Percentiles rank a stretch among this genome's conserved stretches.
Conservation (phyloP, 1,140 invertebrate genomes). For the Acromyrmex heyeri region DNA sequence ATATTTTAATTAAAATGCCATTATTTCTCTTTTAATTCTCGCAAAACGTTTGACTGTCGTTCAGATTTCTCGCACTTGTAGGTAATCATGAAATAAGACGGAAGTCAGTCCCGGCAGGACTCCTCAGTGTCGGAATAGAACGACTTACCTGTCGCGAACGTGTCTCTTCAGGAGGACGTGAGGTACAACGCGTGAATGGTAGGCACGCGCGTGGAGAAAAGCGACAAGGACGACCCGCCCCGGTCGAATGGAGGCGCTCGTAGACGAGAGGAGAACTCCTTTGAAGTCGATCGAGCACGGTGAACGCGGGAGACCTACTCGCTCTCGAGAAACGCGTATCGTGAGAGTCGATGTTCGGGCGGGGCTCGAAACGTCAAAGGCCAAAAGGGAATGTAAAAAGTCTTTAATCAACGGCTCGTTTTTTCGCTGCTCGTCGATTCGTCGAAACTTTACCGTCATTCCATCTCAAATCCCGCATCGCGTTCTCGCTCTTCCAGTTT, state of each 20-base stretch:
- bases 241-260: slow-evolving; percentile 29
- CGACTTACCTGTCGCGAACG: slow-evolving; percentile 21
- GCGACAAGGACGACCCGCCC: background rate
- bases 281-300: slow-evolving; percentile 59
- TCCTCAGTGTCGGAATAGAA: background rate
- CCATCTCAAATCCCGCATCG: slow-evolving; percentile 48
- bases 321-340: slow-evolving; percentile 46
- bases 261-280: slow-evolving; percentile 51
- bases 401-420: slow-evolving; percentile 58
- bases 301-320: background rate
- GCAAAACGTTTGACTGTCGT: background rate
- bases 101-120: background rate
- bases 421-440: slow-evolving; percentile 49
- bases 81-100: background rate
- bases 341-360: slow-evolving; percentile 2
- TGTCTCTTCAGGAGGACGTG: background rate
- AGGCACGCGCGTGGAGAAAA: slow-evolving; percentile 9
- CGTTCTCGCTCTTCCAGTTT: background rate
- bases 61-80: background rate
- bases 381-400: slow-evolving; percentile 52
- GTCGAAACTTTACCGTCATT: slow-evolving; percentile 39
- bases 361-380: slow-evolving; percentile 26
- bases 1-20: background rate
- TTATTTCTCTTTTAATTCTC: background rate
- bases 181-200: background rate